Evolutionary conservation across 2,797 vertebrate species (phyloP).

Genomic region (Clamator glandarius): DNA sequence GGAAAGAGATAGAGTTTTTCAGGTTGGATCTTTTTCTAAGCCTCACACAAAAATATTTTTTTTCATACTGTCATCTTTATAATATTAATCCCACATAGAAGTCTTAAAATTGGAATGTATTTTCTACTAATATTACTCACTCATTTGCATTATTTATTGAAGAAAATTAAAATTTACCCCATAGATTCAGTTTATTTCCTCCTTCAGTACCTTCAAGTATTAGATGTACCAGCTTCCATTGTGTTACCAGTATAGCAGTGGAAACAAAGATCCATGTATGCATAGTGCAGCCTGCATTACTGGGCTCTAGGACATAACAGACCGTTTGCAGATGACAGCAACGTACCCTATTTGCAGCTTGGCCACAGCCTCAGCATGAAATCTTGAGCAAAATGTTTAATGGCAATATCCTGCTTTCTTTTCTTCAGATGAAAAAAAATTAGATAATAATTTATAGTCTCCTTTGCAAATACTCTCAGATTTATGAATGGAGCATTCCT

Average conservation of each 20-base stretch:
- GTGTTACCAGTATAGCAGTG: not conserved
- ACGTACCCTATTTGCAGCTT: not conserved
- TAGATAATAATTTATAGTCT: constrained; percentile 13
- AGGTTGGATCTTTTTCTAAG: not conserved
- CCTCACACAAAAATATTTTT: not conserved
- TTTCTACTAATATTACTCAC: not conserved
- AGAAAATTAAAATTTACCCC: not conserved
- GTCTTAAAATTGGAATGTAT: not conserved
- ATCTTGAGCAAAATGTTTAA: not conserved
- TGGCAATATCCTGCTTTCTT: not conserved
- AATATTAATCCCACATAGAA: not conserved
- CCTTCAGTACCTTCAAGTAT: not conserved
- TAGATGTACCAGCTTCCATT: not conserved
- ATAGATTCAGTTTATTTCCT: not conserved
- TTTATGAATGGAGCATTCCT: constrained; percentile 54
- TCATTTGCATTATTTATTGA: not conserved
- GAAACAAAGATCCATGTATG: not conserved
- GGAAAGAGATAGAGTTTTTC: not conserved
- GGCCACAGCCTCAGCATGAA: not conserved
- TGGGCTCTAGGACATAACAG: not conserved
- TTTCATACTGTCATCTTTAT: not conserved
- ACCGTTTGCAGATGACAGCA: not conserved
- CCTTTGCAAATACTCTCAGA: constrained; percentile 9
- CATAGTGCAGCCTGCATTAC: not conserved
- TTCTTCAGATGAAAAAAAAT: constrained; percentile 37